Conservation (phyloP, 2,797 vertebrate species). For the Mormyrus proboscirostris region DNA sequence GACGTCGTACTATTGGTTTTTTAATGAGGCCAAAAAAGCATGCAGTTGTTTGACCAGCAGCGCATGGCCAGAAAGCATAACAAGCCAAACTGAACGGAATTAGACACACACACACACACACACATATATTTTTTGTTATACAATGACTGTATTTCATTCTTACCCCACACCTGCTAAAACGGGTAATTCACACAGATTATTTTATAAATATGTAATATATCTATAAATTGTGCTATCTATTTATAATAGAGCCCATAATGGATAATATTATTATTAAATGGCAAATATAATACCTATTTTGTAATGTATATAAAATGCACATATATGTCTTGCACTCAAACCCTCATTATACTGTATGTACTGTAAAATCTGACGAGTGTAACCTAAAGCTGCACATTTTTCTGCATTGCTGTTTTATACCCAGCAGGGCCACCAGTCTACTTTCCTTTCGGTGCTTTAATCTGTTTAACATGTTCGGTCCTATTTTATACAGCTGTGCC, state of each 20-base stretch:
- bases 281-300: neutral
- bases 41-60: neutral
- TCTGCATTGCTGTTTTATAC: neutral
- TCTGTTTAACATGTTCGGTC: slow-evolving; percentile 39
- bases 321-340: neutral
- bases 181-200: neutral
- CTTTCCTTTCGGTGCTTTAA: slow-evolving; percentile 29
- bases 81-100: neutral
- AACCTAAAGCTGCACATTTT: neutral
- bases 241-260: neutral
- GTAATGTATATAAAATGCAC: neutral
- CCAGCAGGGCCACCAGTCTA: slow-evolving; percentile 26
- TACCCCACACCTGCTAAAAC: neutral
- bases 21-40: neutral
- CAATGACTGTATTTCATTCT: neutral
- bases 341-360: neutral
- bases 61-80: slow-evolving; percentile 25
- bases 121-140: neutral
- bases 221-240: neutral
- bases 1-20: neutral
- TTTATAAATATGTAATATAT: neutral
- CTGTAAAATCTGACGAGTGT: neutral
- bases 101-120: neutral
- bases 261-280: neutral
- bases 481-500: slow-evolving; percentile 33